phyloP scores from a whole-genome alignment of 2,113 vertebrate species.

The Bos javanicus region DNA sequence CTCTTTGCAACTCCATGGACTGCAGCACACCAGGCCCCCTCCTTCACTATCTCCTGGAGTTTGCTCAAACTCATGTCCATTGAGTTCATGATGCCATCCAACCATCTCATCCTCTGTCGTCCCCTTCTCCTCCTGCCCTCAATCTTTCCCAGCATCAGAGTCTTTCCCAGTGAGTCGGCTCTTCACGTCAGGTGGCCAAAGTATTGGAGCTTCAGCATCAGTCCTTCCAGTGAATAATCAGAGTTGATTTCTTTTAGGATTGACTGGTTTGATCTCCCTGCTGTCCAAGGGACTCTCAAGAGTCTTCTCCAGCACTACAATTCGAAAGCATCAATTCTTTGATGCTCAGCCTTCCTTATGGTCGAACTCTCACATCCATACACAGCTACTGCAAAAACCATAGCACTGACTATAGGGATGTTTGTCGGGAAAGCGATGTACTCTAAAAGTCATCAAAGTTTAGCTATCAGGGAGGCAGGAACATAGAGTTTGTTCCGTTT shows the following conservation, averaged over 20 bases:
- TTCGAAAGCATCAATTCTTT: neutral
- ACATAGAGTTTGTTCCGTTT: neutral
- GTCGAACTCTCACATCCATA: neutral
- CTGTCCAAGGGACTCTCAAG: neutral
- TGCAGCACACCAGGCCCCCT: neutral
- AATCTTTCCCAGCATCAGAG: neutral
- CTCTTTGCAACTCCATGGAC: neutral
- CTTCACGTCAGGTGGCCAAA: neutral
- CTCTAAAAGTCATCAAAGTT: neutral
- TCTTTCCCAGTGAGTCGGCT: neutral
- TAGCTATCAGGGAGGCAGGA: neutral
- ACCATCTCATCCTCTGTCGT: neutral
- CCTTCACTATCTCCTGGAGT: neutral
- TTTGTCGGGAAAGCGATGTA: neutral
- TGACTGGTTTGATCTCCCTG: neutral
- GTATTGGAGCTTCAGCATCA: neutral
- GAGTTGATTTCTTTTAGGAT: neutral
- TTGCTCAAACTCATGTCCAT: neutral
- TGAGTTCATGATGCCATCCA: neutral
- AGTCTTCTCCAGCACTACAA: neutral
- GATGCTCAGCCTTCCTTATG: neutral
- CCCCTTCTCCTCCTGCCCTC: neutral
- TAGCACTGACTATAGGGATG: neutral
- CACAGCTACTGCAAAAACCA: neutral
- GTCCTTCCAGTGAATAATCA: neutral